These are phyloP conservation scores for Leptopilina syphax DNA, from an alignment of 2,888 invertebrate species.

Conservation along the genomic window DNA sequence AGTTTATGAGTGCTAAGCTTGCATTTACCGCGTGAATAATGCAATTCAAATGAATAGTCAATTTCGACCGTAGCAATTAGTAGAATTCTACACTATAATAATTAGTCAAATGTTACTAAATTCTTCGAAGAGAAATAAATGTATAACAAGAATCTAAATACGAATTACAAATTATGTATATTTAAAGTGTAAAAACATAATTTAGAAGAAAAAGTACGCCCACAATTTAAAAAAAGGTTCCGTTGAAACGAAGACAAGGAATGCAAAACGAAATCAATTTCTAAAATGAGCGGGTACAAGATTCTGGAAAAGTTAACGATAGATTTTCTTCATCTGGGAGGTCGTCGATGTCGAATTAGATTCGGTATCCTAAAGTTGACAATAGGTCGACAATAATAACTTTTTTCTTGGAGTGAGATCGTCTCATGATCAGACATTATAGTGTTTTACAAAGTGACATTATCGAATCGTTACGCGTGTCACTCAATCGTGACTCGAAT, in stretches of 20 bases:
- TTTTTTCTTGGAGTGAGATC: slow-evolving; percentile 53
- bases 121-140: too few relatives aligned
- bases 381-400: slow-evolving; percentile 61
- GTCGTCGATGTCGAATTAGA: slow-evolving; percentile 61
- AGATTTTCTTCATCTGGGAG: slow-evolving; percentile 36
- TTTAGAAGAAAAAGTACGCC: too few relatives aligned
- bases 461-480: slow-evolving; percentile 71
- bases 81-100: too few relatives aligned
- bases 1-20: too few relatives aligned
- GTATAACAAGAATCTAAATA: too few relatives aligned
- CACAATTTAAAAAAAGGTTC: neutral
- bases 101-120: too few relatives aligned
- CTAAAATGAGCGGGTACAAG: neutral
- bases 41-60: too few relatives aligned
- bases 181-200: too few relatives aligned
- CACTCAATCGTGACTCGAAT: slow-evolving; percentile 61
- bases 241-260: neutral
- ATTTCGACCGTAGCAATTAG: too few relatives aligned
- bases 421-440: slow-evolving; percentile 73
- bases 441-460: slow-evolving; percentile 73
- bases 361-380: slow-evolving; percentile 61
- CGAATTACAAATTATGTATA: too few relatives aligned
- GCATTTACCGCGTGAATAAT: too few relatives aligned
- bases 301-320: slow-evolving; percentile 16
- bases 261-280: slow-evolving; percentile 15